Base-by-base conservation (phyloP, 2,113 vertebrate genomes). In the Spilogale gracilis region DNA sequence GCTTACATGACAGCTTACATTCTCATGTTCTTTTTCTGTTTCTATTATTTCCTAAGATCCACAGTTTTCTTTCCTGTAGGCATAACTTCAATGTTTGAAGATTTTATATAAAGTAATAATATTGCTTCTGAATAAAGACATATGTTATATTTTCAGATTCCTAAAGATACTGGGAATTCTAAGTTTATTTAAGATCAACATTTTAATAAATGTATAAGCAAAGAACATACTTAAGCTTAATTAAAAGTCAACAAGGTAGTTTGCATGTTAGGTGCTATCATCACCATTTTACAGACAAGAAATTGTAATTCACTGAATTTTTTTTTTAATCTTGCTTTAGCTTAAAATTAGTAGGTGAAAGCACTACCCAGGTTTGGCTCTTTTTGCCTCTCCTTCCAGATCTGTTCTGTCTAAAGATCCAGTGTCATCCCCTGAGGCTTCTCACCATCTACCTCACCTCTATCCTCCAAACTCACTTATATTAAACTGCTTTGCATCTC, bases 161-260 rank as follows among this genome's bases (percentile, higher is more conserved):
- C 50, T 95, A 95, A 38, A 27, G 71, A 85, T 80, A 18, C 23
- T 45, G 48, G 63, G 82, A 73, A 27, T 79, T 65, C 20, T 84
- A 5, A 25, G 32, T 12, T 84, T 79, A 48, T 80, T 84, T 69
- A 30, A 45, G 38, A 81, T 81, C 21, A 60, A 30, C 52, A 71
- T 93, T 95, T 94, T 45, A 85, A 86, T 67, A 95, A 74, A 60
- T 21, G 0, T 69, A 82, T 69, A 63, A 48, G 1, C 83, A 92
- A 25, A 92, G 58, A 8, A 52, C 45, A 60, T 65, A 65, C 18
- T 63, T 89, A n/a, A 79, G 16, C 10, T 89, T 58, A 73, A 27
- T 0, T 86, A 43, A 52, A 45, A 92, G 50, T 81, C 20, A 89
- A 60, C 23, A 50, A 81, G 56, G 17, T 30, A 60, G 25, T 21